These are phyloP conservation scores for Junonia oenone DNA, from an alignment of 2,888 invertebrate genomes.

Conservation along the genomic window DNA sequence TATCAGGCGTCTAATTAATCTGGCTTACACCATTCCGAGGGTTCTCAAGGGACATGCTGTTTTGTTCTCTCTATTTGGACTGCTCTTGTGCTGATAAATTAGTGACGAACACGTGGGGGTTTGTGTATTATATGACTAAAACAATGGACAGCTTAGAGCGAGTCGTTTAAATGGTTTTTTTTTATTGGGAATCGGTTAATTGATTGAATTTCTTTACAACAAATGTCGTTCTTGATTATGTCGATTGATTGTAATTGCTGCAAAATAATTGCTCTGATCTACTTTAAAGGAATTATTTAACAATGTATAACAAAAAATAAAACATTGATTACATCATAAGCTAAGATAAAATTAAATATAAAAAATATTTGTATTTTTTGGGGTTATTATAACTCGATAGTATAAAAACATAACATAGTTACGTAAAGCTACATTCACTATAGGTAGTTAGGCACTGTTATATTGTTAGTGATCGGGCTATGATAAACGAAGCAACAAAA, in stretches of 20 bases:
- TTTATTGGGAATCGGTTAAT: background rate
- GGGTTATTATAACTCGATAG: background rate
- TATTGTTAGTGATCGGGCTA: conserved; percentile 3
- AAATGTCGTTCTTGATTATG: background rate
- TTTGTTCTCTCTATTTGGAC: conserved; percentile 25
- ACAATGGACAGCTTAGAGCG: conserved; percentile 1
- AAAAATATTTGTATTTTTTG: too few species aligned
- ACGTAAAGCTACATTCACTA: background rate
- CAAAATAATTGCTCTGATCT: too few species aligned
- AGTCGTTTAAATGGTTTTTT: background rate
- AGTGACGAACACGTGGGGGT: conserved; percentile 22
- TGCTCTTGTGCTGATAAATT: conserved; percentile 27
- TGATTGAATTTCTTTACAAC: background rate
- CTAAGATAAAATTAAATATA: too few species aligned
- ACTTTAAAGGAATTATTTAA: too few species aligned
- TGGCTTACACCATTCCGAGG: conserved; percentile 32
- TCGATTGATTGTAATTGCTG: too few species aligned
- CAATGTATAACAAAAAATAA: too few species aligned
- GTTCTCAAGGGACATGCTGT: conserved; percentile 15
- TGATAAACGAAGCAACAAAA: conserved; percentile 12
- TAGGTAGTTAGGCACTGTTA: background rate
- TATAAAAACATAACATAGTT: background rate
- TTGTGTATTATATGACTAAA: conserved; percentile 12
- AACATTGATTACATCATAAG: too few species aligned
- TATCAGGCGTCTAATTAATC: conserved; percentile 64